These are phyloP conservation scores for Cinara cedri DNA, from an alignment of 2,888 invertebrate species.

Conservation along the genomic window DNA sequence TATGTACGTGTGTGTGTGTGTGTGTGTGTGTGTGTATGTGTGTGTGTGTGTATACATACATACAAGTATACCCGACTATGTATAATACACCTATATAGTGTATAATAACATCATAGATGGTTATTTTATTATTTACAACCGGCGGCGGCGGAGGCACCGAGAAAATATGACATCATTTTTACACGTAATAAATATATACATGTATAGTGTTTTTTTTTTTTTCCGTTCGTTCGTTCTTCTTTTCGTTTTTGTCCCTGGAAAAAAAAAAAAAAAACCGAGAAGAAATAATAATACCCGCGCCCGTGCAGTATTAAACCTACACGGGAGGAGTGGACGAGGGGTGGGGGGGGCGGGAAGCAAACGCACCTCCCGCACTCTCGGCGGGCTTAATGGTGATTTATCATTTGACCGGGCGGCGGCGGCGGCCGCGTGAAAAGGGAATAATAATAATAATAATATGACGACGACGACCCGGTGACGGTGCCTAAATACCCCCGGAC, in stretches of 20 bases:
- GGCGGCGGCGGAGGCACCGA: conserved; percentile 8
- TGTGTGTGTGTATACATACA: not conserved
- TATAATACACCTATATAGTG: not conserved
- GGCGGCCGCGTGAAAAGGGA: conserved; percentile 15
- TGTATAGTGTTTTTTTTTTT: not conserved
- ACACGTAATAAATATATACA: conserved; percentile 49
- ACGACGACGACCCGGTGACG: conserved; percentile 31
- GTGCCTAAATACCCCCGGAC: conserved; percentile 49
- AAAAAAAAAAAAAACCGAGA: not conserved
- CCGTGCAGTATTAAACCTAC: no score
- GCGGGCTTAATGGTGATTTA: conserved; percentile 52
- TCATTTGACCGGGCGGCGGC: conserved; percentile 42
- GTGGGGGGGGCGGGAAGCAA: no score
- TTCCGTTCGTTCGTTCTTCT: conserved; percentile 2
- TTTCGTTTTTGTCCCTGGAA: conserved; percentile 16
- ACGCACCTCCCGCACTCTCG: not conserved
- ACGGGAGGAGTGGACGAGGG: no score
- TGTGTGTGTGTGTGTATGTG: no score
- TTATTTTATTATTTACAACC: conserved; percentile 57
- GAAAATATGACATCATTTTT: conserved; percentile 55
- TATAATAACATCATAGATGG: conserved; percentile 11
- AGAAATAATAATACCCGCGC: not conserved
- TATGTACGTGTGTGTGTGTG: not conserved
- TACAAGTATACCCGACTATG: not conserved
- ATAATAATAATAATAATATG: no score